Evolutionary conservation across 2,797 vertebrate species (phyloP).

Genomic region (Leuciscus waleckii): DNA sequence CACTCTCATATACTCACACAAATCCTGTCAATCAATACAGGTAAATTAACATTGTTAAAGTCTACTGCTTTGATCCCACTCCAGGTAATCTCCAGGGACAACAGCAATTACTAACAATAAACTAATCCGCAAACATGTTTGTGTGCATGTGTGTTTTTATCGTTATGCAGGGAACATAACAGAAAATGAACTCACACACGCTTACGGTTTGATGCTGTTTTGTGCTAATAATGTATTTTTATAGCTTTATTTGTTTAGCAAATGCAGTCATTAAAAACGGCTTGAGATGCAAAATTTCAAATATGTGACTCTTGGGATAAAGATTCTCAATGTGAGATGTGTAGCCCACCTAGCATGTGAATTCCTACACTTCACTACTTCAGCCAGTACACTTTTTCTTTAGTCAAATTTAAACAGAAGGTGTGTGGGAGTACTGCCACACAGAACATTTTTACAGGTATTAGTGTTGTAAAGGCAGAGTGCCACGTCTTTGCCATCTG

Average conservation of each 20-base stretch:
- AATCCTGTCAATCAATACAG: background rate
- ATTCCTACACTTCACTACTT: background rate
- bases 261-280: background rate
- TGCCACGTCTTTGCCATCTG: background rate
- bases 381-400: background rate
- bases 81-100: background rate
- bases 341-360: background rate
- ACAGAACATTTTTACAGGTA: slow-evolving; percentile 5
- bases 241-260: background rate
- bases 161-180: background rate
- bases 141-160: background rate
- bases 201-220: background rate
- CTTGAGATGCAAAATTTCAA: background rate
- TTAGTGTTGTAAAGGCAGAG: background rate
- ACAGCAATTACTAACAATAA: background rate
- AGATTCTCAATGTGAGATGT: background rate
- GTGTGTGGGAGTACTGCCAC: background rate
- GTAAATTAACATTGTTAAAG: slow-evolving; percentile 8
- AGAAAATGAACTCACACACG: too few relatives aligned
- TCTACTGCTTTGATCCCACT: background rate
- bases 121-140: background rate
- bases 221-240: background rate
- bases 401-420: background rate
- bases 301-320: background rate
- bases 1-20: background rate